Evolutionary conservation across 2,888 invertebrate species (phyloP).

Genomic region (Tenodera sinensis): DNA sequence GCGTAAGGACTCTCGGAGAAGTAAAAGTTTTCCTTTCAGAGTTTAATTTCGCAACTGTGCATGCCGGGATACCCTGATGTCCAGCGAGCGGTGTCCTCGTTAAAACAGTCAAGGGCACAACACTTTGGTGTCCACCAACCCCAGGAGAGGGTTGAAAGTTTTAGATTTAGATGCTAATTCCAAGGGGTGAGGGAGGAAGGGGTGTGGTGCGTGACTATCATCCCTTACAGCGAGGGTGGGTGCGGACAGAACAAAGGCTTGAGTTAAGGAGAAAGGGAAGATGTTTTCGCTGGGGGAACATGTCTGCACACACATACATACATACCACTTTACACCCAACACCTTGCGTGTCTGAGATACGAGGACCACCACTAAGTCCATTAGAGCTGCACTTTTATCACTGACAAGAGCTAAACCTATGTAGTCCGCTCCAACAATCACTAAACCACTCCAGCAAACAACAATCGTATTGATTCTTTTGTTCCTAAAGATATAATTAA

Average conservation of each 20-base stretch:
- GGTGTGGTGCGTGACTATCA: slow-evolving; percentile 2
- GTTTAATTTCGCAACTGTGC: not conserved
- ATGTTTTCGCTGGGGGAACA: not conserved
- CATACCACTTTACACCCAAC: not conserved
- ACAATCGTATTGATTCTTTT: too few relatives aligned
- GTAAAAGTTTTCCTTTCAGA: not conserved
- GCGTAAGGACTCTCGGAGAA: not conserved
- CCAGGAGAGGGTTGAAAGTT: not conserved
- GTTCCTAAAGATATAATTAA: too few relatives aligned
- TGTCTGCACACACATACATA: not conserved
- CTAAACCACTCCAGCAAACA: too few relatives aligned
- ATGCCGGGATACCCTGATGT: not conserved
- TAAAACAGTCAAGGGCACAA: not conserved
- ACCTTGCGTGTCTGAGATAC: not conserved
- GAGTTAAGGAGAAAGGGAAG: not conserved
- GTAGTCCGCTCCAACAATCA: too few relatives aligned
- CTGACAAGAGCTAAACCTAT: not conserved
- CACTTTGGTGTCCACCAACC: not conserved
- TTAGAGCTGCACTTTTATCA: not conserved
- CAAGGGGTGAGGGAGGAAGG: not conserved
- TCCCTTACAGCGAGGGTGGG: not conserved
- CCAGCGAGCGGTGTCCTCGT: not conserved
- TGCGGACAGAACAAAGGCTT: not conserved
- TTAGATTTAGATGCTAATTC: slow-evolving; percentile 19
- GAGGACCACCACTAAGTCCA: not conserved